A percentile compares a stretch with the other conserved stretches of the same genome.
Evolutionary conservation across 2,888 invertebrate genomes (phyloP).

Genomic region (Cyclophora albipunctata): DNA sequence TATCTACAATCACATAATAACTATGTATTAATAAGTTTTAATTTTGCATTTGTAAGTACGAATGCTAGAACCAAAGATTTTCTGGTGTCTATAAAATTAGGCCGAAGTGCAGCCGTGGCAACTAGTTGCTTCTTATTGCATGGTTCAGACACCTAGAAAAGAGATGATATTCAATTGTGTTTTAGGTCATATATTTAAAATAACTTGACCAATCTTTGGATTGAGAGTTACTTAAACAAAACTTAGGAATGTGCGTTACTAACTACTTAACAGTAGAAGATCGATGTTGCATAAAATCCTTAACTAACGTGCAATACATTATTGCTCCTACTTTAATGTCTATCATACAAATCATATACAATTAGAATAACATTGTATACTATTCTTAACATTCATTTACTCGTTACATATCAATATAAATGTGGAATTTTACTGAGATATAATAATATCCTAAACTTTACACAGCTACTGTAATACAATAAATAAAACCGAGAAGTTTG

Average conservation of each 20-base stretch:
- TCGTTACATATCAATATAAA: slow-evolving; percentile 32
- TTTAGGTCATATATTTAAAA: no score
- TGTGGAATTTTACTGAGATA: slow-evolving; percentile 48
- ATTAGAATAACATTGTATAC: slow-evolving; percentile 54
- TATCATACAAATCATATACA: slow-evolving; percentile 46
- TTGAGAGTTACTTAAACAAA: slow-evolving; percentile 46
- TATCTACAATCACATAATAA: no score
- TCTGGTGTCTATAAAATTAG: no score
- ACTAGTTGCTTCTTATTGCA: no score
- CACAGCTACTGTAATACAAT: slow-evolving; percentile 39
- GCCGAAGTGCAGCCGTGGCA: no score
- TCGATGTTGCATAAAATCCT: slow-evolving; percentile 18
- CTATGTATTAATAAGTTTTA: no score
- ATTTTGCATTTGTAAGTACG: no score
- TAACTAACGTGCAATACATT: slow-evolving; percentile 40
- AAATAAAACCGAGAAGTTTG: slow-evolving; percentile 49
- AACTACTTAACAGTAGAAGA: slow-evolving; percentile 11
- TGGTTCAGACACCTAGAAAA: no score
- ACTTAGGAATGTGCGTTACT: slow-evolving; percentile 55
- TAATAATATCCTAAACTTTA: slow-evolving; percentile 36
- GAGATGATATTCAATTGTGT: no score
- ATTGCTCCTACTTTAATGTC: slow-evolving; percentile 28
- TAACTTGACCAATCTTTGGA: slow-evolving; percentile 59
- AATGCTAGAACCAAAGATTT: no score
- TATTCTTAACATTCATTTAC: slow-evolving; percentile 39